phyloP scores from a whole-genome alignment of 2,888 invertebrate genomes.

The Drosophila infuscata region DNA sequence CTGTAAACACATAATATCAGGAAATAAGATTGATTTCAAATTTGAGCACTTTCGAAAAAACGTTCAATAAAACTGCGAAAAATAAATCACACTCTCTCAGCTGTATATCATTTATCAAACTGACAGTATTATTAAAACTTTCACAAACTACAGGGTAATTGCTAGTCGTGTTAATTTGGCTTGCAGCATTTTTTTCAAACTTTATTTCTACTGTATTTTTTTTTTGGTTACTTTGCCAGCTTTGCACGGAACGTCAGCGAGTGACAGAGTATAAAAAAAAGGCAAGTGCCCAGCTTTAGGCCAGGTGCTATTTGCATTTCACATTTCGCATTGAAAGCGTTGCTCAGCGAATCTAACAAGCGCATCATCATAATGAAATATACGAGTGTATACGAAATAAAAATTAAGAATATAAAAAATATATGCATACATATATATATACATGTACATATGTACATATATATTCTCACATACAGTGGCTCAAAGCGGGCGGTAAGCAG shows the following conservation, averaged over 20 bases:
- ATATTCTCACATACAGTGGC: too few relatives aligned
- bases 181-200: conserved; percentile 6
- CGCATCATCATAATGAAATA: conserved; percentile 69
- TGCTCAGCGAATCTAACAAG: conserved; percentile 73
- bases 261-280: conserved; percentile 17
- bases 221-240: conserved; percentile 48
- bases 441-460: conserved; percentile 18
- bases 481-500: too few relatives aligned
- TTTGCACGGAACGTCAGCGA: conserved; percentile 23
- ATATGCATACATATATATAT: neutral
- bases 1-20: neutral
- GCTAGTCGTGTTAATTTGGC: neutral
- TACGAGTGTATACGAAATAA: conserved; percentile 29
- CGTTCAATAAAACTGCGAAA: neutral
- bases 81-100: neutral
- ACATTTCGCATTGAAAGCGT: conserved; percentile 64
- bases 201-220: conserved; percentile 24
- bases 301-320: conserved; percentile 68
- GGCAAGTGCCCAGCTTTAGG: conserved; percentile 76
- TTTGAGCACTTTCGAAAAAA: neutral
- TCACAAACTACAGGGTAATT: neutral
- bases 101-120: neutral
- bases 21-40: neutral
- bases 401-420: conserved; percentile 48
- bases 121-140: neutral